A percentile compares a stretch with the other conserved stretches of the same genome.
Evolutionary conservation across 1,140 invertebrate genomes (phyloP).

Genomic region (Holcopasites calliopsidis): DNA sequence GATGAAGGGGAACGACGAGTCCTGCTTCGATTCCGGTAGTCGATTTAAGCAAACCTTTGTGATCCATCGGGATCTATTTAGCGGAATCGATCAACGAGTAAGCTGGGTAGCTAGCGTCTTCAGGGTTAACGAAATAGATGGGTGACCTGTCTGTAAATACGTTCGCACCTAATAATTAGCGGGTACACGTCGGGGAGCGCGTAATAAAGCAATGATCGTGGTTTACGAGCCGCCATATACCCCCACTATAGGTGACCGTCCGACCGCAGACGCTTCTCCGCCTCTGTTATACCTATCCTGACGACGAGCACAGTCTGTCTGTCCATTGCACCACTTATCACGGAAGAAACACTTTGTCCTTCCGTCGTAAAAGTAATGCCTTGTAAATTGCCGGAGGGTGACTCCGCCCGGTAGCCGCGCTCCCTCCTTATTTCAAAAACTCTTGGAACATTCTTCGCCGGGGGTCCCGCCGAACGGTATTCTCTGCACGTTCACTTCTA

Average conservation of each 20-base stretch:
- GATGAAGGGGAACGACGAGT: background rate
- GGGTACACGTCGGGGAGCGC: conserved; percentile 68
- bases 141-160: conserved; percentile 70
- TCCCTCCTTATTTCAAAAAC: conserved; percentile 21
- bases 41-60: no score
- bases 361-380: conserved; percentile 66
- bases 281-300: conserved; percentile 42
- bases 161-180: conserved; percentile 76
- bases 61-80: no score
- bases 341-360: conserved; percentile 68
- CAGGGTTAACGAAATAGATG: conserved; percentile 33
- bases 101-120: background rate
- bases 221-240: conserved; percentile 76
- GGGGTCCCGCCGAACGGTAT: no score
- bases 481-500: background rate
- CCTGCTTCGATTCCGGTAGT: background rate
- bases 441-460: background rate
- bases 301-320: conserved; percentile 48
- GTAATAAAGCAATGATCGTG: conserved; percentile 78
- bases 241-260: conserved; percentile 58
- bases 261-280: conserved; percentile 57
- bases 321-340: conserved; percentile 61
- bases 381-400: conserved; percentile 64
- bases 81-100: background rate
- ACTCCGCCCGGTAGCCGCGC: conserved; percentile 3